Percentiles rank a stretch among this genome's conserved stretches.
Evolutionary conservation across 2,888 invertebrate species (phyloP).

Genomic region (Dyspetes luteomarginatus): DNA sequence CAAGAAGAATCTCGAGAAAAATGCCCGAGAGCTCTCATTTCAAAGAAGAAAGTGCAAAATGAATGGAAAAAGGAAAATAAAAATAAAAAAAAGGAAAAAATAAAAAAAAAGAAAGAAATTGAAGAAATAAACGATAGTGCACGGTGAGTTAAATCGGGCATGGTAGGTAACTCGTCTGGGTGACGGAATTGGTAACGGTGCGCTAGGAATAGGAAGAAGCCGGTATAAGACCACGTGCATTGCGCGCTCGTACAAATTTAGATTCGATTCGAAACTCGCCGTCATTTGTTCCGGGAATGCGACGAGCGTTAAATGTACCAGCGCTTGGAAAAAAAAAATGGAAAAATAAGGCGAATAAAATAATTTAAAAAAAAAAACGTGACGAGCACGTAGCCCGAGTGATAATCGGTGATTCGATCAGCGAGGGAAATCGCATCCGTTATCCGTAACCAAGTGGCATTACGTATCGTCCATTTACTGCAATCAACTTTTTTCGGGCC

Average conservation of each 20-base stretch:
- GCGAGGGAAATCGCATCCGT: not conserved
- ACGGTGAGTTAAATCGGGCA: conserved; percentile 25
- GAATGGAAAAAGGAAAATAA: too few species aligned
- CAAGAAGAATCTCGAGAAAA: too few species aligned
- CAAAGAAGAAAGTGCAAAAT: too few species aligned
- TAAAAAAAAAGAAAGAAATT: conserved; percentile 10
- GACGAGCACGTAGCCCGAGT: not conserved
- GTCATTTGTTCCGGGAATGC: conserved; percentile 50
- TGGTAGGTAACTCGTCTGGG: conserved; percentile 11
- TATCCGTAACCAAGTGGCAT: not conserved
- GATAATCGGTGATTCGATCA: conserved; percentile 5
- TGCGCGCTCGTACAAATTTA: conserved; percentile 54
- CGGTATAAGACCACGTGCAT: conserved; percentile 47
- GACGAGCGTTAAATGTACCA: conserved; percentile 18
- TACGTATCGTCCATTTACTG: not conserved
- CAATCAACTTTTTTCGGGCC: conserved; percentile 10
- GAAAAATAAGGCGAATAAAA: not conserved
- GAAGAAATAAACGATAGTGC: not conserved
- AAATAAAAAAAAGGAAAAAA: too few species aligned
- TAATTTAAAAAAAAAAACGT: not conserved
- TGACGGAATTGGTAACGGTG: conserved; percentile 21
- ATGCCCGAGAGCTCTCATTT: too few species aligned
- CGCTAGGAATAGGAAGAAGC: conserved; percentile 52
- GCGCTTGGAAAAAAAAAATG: not conserved
- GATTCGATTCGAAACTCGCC: conserved; percentile 45